A percentile compares a stretch with the other conserved stretches of the same genome.
Evolutionary conservation across 2,888 invertebrate species (phyloP).

Genomic region (Scaptomyza tumidula): DNA sequence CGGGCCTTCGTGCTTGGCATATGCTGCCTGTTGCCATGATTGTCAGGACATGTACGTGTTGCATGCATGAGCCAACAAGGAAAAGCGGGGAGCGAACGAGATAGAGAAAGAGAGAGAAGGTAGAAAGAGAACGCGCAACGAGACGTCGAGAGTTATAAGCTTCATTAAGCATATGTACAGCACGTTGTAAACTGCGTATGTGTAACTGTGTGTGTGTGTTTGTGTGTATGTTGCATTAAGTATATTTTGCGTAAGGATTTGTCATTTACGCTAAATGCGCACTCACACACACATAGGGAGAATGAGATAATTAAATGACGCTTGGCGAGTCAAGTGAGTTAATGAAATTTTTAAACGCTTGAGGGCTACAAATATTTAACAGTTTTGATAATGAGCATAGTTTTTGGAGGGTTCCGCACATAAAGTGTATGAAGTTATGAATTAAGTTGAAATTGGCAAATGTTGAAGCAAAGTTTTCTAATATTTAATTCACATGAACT

Average conservation of each 20-base stretch:
- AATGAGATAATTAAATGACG: constrained; percentile 80
- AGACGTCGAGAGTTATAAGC: constrained; percentile 79
- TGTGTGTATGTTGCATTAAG: constrained; percentile 74
- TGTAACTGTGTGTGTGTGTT: constrained; percentile 13
- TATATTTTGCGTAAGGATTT: constrained; percentile 83
- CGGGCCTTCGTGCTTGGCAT: constrained; percentile 76
- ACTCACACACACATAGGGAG: constrained; percentile 32
- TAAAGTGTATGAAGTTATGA: not conserved
- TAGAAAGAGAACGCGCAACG: constrained; percentile 26
- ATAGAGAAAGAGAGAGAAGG: constrained; percentile 5
- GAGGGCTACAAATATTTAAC: constrained; percentile 42
- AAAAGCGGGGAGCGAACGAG: not conserved
- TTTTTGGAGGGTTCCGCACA: not conserved
- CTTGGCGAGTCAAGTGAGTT: constrained; percentile 66
- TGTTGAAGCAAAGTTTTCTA: not conserved
- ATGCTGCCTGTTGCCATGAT: constrained; percentile 78
- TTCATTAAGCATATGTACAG: constrained; percentile 82
- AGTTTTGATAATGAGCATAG: constrained; percentile 31
- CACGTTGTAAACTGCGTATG: constrained; percentile 68
- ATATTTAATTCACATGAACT: not conserved
- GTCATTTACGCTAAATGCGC: constrained; percentile 75
- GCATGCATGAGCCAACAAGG: constrained; percentile 51
- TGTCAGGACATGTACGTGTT: constrained; percentile 74
- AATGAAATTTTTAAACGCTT: constrained; percentile 76
- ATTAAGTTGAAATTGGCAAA: not conserved